Evolutionary conservation across 2,797 vertebrate genomes (phyloP), one percentile per base, ranked within the genome.

Genomic region (Coreius guichenoti): DNA sequence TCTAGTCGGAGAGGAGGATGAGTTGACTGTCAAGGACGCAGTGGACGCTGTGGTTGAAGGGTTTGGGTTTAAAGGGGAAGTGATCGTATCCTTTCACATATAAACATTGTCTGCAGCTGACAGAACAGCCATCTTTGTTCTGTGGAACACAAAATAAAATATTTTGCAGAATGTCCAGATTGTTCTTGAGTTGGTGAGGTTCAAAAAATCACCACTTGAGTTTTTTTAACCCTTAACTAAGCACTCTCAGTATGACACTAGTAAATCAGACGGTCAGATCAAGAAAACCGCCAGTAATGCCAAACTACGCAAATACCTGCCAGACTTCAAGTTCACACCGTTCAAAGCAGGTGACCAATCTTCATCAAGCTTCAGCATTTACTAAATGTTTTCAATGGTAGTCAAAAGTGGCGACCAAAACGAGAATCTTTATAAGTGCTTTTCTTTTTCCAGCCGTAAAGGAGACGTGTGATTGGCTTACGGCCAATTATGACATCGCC

Each of bases 1-100:
- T 81, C 14, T 29, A 99, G 98, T 99, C 84, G 98, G 96, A 5
- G 97, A 99, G 88, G 97, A 99, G 81, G 97, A 98, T 0, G 98
- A 99, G 86, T 96, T 99, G 29, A 98, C 97, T 47, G 98, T 99
- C 82, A 95, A 86, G 91, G 96, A 98, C 83, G 98, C 97, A 0
- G 97, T 97, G 0, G 96, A 98, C 8, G 92, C 94, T 0, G 95
- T 99, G 0, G 94, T 92, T 0, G 88, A 95, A 31, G 96, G 96
- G 9, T 94, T 98, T 92, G 94, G 91, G 84, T 99, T 99, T 89
- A 91, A 89, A 49, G 97, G 97, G 69, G 94, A 96, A 75, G 92
- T 99, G 0, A 63, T 95, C 0, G 98, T 99, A 99, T 99, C 98
- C 96, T 98, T 96, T 86, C 1, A 26, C 21, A 47, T 36, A 68